Evolutionary conservation across 1,140 invertebrate species (phyloP).

Genomic region (Octopus bimaculoides): DNA sequence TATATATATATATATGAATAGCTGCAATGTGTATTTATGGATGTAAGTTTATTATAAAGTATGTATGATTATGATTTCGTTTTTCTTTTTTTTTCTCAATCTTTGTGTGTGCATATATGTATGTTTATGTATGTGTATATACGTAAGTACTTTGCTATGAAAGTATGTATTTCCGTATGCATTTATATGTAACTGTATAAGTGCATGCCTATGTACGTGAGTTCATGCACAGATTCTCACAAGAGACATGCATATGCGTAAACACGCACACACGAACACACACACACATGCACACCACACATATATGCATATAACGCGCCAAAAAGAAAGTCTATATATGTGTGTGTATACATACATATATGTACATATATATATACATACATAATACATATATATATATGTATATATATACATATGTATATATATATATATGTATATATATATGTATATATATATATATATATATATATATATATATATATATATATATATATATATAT

Average conservation of each 20-base stretch:
- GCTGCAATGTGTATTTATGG: too few species aligned
- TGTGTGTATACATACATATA: not conserved
- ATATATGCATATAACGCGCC: too few species aligned
- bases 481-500: too few species aligned
- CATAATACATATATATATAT: not conserved
- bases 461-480: too few species aligned
- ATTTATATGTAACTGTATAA: not conserved
- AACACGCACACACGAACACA: not conserved
- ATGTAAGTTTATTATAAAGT: too few species aligned
- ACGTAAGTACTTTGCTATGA: not conserved
- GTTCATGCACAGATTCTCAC: not conserved
- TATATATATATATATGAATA: too few species aligned
- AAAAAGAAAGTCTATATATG: not conserved
- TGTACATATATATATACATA: not conserved
- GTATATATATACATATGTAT: not conserved
- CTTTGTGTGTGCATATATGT: not conserved
- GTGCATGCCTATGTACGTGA: not conserved
- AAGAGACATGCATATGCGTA: not conserved
- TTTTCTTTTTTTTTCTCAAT: too few species aligned
- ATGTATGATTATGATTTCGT: too few species aligned
- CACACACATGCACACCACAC: not conserved
- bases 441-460: too few species aligned
- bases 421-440: not conserved
- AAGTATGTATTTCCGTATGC: not conserved
- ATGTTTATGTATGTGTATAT: slow-evolving; percentile 2